Conservation (phyloP, 30 jellyfish, hydroid and myxozoan genomes). For the Catostylus mosaicus region DNA sequence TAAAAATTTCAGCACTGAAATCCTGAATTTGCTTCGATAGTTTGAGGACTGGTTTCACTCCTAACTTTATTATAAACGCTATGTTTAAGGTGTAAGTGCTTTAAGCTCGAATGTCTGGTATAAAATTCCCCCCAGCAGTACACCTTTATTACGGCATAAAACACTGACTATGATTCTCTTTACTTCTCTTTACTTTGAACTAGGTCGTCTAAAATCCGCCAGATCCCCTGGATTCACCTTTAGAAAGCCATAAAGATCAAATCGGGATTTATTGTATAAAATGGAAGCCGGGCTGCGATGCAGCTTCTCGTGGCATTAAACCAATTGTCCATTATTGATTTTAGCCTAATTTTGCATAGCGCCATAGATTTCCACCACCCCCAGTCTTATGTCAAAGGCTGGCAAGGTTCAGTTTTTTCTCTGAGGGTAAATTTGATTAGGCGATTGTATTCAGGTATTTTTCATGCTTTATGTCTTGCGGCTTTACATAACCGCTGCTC, state of each 20-base stretch:
- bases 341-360: background rate
- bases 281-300: background rate
- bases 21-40: no score
- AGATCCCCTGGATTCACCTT: background rate
- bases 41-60: no score
- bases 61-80: no score
- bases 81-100: no score
- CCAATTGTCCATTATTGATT: background rate
- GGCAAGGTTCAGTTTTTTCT: background rate
- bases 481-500: background rate
- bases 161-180: no score
- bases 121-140: background rate
- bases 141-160: no score
- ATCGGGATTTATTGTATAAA: background rate
- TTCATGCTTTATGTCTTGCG: background rate
- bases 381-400: background rate
- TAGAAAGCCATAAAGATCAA: background rate
- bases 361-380: constrained; percentile 5
- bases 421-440: constrained; percentile 2
- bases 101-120: background rate
- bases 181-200: no score
- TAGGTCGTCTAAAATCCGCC: no score
- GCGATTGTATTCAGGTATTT: background rate
- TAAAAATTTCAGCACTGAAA: no score
- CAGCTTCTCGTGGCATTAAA: background rate